Conservation (phyloP, 2,113 vertebrate species). For the Lycaon pictus region DNA sequence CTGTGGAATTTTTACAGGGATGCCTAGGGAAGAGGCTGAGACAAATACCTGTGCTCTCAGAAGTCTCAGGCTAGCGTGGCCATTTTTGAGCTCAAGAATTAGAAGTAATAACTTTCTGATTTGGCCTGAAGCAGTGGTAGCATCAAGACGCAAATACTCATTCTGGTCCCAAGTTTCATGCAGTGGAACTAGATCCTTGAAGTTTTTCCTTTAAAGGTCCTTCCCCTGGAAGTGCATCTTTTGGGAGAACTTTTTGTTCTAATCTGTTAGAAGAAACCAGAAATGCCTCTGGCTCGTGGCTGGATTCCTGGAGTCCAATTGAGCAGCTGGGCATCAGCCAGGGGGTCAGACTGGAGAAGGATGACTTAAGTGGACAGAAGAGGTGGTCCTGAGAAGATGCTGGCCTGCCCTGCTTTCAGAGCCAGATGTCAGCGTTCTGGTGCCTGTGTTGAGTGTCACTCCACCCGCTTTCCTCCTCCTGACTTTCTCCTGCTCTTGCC, state of each 20-base stretch:
- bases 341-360: neutral
- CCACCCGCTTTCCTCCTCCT: rapidly evolving
- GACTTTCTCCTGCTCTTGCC: neutral
- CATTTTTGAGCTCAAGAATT: neutral
- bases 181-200: neutral
- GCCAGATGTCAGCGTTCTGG: neutral
- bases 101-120: neutral
- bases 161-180: neutral
- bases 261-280: neutral
- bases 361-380: neutral
- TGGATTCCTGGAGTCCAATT: neutral
- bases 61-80: neutral
- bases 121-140: neutral
- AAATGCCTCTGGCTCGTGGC: neutral
- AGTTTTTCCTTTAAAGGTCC: neutral
- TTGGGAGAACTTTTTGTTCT: neutral
- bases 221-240: neutral
- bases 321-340: neutral
- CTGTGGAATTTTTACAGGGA: neutral
- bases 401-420: neutral
- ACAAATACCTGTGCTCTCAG: neutral
- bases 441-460: neutral
- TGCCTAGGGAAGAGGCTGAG: neutral
- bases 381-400: neutral
- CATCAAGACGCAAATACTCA: neutral